Conservation (phyloP, 2,888 invertebrate genomes). For the Nudaria mundana region DNA sequence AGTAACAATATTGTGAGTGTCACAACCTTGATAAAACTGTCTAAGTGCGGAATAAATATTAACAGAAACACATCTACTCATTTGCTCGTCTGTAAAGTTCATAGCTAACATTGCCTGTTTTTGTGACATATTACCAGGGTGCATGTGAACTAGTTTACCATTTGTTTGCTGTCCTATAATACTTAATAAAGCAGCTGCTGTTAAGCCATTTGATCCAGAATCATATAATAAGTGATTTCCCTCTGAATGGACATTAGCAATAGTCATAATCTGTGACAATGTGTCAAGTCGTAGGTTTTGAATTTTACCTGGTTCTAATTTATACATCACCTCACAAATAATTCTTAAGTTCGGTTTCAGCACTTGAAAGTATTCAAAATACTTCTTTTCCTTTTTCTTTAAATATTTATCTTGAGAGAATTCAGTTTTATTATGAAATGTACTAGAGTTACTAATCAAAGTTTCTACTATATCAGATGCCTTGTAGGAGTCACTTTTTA, state of each 20-base stretch:
- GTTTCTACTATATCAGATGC: constrained; percentile 92
- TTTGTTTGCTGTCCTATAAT: constrained; percentile 84
- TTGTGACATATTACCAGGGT: constrained; percentile 90
- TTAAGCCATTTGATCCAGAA: constrained; percentile 91
- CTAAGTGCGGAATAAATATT: constrained; percentile 89
- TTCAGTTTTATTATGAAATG: constrained; percentile 94
- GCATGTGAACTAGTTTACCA: constrained; percentile 87
- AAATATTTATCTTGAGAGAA: constrained; percentile 97
- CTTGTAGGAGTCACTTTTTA: constrained; percentile 88
- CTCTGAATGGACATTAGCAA: constrained; percentile 89
- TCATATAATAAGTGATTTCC: constrained; percentile 92
- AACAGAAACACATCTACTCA: constrained; percentile 86
- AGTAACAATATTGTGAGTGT: constrained; percentile 40
- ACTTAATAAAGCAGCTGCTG: constrained; percentile 91
- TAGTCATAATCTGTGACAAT: constrained; percentile 92
- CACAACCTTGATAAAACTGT: constrained; percentile 83
- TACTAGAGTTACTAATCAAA: constrained; percentile 94
- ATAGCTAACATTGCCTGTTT: constrained; percentile 89
- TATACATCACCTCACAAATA: constrained; percentile 92
- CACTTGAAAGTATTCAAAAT: constrained; percentile 91
- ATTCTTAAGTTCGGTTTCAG: constrained; percentile 90
- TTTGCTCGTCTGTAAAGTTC: constrained; percentile 87
- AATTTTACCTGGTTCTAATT: constrained; percentile 88
- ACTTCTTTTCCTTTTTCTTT: constrained; percentile 97
- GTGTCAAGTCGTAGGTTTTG: constrained; percentile 92